Evolutionary conservation across 2,888 invertebrate genomes (phyloP).

Genomic region (Spodoptera exigua): DNA sequence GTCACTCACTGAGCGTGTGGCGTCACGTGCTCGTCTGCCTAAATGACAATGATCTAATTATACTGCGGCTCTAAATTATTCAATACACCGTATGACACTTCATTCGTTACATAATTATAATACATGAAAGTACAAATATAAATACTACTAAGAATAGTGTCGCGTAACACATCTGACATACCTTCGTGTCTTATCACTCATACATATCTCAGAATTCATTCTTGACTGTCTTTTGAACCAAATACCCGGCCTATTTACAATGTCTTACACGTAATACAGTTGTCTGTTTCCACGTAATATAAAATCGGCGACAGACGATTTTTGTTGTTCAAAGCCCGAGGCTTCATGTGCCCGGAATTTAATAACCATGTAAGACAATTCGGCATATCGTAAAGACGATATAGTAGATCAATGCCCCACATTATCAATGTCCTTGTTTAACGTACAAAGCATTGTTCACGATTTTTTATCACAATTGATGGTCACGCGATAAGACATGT

Average conservation of each 20-base stretch:
- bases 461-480: constrained; percentile 51
- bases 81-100: constrained; percentile 16
- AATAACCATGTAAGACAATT: constrained; percentile 57
- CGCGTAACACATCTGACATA: background rate
- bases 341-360: constrained; percentile 53
- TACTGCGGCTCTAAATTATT: constrained; percentile 29
- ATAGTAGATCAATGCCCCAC: constrained; percentile 46
- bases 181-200: background rate
- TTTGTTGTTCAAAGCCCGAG: constrained; percentile 23
- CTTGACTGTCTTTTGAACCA: background rate
- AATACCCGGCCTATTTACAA: background rate
- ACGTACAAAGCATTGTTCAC: constrained; percentile 47
- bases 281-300: constrained; percentile 21
- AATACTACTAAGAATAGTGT: background rate
- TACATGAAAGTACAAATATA: constrained; percentile 6
- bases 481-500: constrained; percentile 48
- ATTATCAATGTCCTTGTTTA: constrained; percentile 49
- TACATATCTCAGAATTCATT: background rate
- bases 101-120: constrained; percentile 21
- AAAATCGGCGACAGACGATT: constrained; percentile 23
- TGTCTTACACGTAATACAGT: constrained; percentile 1
- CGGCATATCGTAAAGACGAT: constrained; percentile 34
- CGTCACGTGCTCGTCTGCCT: constrained; percentile 63
- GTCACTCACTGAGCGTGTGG: constrained; percentile 70
- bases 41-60: constrained; percentile 44